Conservation (phyloP, 2,888 invertebrate genomes). For the Malthinus seriepunctatus region DNA sequence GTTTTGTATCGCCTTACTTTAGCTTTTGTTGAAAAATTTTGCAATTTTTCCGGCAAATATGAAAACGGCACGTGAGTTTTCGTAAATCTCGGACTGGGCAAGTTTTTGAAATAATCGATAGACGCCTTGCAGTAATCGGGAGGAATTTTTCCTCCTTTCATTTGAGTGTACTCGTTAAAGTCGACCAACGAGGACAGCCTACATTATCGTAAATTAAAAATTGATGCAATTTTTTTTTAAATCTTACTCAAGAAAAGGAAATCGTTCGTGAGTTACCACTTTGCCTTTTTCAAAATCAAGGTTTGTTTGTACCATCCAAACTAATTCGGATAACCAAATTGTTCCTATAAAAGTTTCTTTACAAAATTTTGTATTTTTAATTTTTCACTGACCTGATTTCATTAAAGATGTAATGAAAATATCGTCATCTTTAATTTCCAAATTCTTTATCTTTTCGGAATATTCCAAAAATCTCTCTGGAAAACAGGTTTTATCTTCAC, state of each 20-base stretch:
- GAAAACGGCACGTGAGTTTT: conserved; percentile 9
- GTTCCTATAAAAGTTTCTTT: conserved; percentile 4
- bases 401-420: conserved; percentile 23
- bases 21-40: not conserved
- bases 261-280: conserved; percentile 3
- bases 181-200: no score
- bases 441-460: conserved; percentile 18
- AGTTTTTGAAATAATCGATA: not conserved
- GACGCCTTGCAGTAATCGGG: not conserved
- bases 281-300: conserved; percentile 6
- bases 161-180: no score
- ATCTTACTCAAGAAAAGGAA: conserved; percentile 26
- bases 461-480: conserved; percentile 9
- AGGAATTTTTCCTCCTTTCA: no score
- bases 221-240: no score
- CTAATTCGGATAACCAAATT: conserved; percentile 8
- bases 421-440: conserved; percentile 27
- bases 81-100: not conserved
- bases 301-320: conserved; percentile 9
- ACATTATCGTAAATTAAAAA: not conserved
- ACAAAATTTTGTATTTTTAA: not conserved
- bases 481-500: conserved; percentile 6
- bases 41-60: not conserved
- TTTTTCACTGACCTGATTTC: conserved; percentile 22
- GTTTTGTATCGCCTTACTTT: no score